phyloP scores from a whole-genome alignment of 2,113 vertebrate species.

The Rhegmatorhina hoffmannsi region DNA sequence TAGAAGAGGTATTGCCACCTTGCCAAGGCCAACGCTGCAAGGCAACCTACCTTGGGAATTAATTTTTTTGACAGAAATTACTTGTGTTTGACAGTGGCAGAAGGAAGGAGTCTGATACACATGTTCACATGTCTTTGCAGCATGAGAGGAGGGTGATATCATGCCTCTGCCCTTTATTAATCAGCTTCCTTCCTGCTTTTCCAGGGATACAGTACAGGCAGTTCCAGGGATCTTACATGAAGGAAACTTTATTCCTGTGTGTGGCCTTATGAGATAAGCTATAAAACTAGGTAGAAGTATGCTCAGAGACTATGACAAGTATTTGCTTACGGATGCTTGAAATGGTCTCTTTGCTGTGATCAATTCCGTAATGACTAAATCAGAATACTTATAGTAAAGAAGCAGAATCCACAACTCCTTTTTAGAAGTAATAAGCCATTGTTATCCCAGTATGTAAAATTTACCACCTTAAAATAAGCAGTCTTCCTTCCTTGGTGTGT shows the following conservation, averaged over 20 bases:
- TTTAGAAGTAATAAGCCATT: not conserved
- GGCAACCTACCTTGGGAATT: not conserved
- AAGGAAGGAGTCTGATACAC: not conserved
- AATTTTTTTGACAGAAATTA: not conserved
- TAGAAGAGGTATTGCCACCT: not conserved
- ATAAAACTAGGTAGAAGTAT: not conserved
- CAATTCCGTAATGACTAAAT: not conserved
- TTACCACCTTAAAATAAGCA: not conserved
- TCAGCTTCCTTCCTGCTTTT: not conserved
- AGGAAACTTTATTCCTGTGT: not conserved
- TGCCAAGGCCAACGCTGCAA: not conserved
- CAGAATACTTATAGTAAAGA: not conserved
- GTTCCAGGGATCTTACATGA: not conserved
- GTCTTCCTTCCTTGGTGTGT: not conserved
- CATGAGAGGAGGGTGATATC: not conserved
- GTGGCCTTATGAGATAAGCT: not conserved
- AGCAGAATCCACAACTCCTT: not conserved
- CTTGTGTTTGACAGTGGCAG: not conserved
- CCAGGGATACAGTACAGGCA: not conserved
- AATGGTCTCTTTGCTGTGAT: not conserved
- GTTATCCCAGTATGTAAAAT: not conserved
- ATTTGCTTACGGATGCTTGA: not conserved
- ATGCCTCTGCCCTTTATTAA: not conserved
- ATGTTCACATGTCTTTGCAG: rapidly evolving
- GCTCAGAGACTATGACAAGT: not conserved